These are phyloP conservation scores for Desmophyllum pertusum DNA, from an alignment of 92 coral and sea anemone species.

Conservation along the genomic window DNA sequence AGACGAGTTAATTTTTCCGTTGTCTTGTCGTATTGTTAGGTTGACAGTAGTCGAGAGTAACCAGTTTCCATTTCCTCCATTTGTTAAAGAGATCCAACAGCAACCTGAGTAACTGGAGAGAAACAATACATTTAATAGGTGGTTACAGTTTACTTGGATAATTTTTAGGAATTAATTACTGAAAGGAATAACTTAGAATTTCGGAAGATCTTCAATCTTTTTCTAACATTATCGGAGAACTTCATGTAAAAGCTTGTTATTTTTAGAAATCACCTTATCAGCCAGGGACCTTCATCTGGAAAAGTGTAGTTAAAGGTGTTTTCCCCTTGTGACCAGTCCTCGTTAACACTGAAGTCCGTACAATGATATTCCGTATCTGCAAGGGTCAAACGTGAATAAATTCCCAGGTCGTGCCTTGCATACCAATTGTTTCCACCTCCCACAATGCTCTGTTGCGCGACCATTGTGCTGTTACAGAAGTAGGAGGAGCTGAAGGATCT, in stretches of 20 bases:
- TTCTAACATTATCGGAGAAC: no score
- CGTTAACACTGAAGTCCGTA: constrained; percentile 57
- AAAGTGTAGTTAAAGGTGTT: constrained; percentile 47
- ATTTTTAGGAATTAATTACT: neutral
- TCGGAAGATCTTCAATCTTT: no score
- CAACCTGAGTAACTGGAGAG: constrained; percentile 38
- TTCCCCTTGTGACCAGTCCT: constrained; percentile 65
- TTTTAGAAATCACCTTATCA: constrained; percentile 39
- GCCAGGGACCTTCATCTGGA: constrained; percentile 41
- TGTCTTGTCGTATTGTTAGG: constrained; percentile 49
- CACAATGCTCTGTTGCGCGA: constrained; percentile 33
- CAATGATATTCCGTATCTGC: constrained; percentile 46
- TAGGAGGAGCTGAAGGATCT: constrained; percentile 16
- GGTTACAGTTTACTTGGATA: neutral
- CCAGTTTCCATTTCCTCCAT: constrained; percentile 46
- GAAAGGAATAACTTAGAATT: neutral
- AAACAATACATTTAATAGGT: constrained; percentile 8
- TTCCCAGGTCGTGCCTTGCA: neutral
- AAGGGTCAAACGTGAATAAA: neutral
- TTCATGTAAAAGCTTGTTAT: no score
- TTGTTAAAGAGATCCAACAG: constrained; percentile 49
- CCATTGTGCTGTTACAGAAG: constrained; percentile 29
- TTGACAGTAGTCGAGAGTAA: constrained; percentile 42
- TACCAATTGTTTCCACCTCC: constrained; percentile 28
- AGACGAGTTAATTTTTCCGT: constrained; percentile 54